Conservation (phyloP, 2,113 vertebrate genomes). For the Petrocephalus microphthalmus region DNA sequence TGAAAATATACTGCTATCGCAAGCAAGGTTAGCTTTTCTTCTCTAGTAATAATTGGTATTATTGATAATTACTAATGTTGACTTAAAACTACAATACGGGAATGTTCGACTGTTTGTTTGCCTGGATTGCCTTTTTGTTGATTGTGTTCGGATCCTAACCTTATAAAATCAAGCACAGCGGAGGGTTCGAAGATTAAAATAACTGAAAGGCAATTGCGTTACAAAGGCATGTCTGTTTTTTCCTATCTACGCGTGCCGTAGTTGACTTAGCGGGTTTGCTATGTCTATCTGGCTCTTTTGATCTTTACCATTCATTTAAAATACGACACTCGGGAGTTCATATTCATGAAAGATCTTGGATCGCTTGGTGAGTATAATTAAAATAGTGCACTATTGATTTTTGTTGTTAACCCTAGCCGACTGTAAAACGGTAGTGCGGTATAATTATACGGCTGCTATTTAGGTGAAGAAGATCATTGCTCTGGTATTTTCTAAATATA, state of each 20-base stretch:
- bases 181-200: constrained; percentile 46
- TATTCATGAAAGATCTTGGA: constrained; percentile 3
- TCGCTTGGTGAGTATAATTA: constrained; percentile 1
- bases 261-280: background rate
- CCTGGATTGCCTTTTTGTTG: background rate
- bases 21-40: background rate
- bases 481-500: background rate
- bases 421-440: background rate
- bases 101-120: background rate
- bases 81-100: too few species aligned
- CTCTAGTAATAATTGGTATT: background rate
- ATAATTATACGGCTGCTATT: background rate
- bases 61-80: background rate
- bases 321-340: background rate
- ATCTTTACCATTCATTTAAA: background rate
- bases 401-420: background rate
- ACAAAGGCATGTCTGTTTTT: background rate
- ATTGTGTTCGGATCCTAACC: background rate
- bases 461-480: background rate
- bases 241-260: background rate
- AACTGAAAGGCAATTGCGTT: background rate
- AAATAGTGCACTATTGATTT: background rate
- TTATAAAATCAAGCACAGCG: background rate
- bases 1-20: background rate
- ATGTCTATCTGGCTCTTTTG: background rate